Base-by-base conservation (phyloP, 2,888 invertebrate species). In the Polymixis flavicincta region DNA sequence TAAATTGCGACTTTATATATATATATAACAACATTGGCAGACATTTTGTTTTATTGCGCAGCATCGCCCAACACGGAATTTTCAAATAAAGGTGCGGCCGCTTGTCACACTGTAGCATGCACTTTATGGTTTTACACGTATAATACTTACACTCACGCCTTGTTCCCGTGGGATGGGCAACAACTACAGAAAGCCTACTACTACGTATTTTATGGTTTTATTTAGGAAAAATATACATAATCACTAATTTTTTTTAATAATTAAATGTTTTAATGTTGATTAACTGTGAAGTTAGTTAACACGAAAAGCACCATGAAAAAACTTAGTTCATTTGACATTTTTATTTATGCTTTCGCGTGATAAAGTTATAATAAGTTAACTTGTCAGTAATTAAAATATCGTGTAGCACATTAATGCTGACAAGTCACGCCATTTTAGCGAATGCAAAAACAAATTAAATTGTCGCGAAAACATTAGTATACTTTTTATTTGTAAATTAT, bases 61-160 rank as follows among this genome's bases (percentile, higher is more conserved):
- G 32, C 52, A 67, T 80, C 45, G 9, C 3, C 32, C 17, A 45
- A 32, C 19, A 45, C 60, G 54, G 79, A 75, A 79, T 79, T 79
- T 81, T 82, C 82, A 75, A 74, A 81, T 79, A 81, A 74, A 65
- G 48, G 2, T 3, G 11, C 13, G 55, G 14, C 82, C 13, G 59
- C 28, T 17, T 54, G 4, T 80, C 22, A 79, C 59, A 79, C 59
- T 55, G 55, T 8, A 54, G 59, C 32, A 25, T 50, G 54, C 14
- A 65, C 42, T n/a, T 37, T 48, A 19, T 50, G 50, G 19, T 50
- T 50, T 50, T 50, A 19, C n/a, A n/a, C n/a, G n/a, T n/a, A n/a
- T n/a, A n/a, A n/a, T n/a, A n/a, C n/a, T n/a, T n/a, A n/a, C n/a
- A n/a, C n/a, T n/a, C n/a, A n/a, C n/a, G n/a, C n/a, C n/a, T n/a